Conservation (phyloP, 2,888 invertebrate genomes). For the Cecidostiba fungosa region DNA sequence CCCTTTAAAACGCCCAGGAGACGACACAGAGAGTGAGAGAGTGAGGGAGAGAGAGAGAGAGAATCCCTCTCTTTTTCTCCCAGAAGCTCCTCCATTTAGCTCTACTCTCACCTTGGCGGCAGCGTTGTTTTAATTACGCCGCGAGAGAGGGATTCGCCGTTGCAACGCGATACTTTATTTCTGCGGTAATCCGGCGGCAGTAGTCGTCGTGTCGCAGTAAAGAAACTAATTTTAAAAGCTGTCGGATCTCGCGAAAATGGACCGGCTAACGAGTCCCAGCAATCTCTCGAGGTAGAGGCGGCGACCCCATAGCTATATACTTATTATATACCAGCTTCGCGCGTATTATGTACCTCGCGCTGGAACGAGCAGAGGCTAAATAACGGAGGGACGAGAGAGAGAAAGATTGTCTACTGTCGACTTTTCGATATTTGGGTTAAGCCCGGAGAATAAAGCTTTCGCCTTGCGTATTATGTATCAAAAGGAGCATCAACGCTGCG, state of each 20-base stretch:
- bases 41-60: neutral
- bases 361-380: conserved; percentile 37
- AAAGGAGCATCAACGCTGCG: neutral
- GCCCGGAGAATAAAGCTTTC: neutral
- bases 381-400: conserved; percentile 27
- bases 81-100: conserved; percentile 53
- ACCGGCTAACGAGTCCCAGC: conserved; percentile 64
- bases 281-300: conserved; percentile 35
- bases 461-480: neutral
- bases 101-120: conserved; percentile 45
- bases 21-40: neutral
- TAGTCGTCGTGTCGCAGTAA: conserved; percentile 59
- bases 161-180: conserved; percentile 73
- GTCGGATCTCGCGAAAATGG: conserved; percentile 66
- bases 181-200: conserved; percentile 69
- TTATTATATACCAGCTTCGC: neutral
- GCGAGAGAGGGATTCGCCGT: conserved; percentile 60
- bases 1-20: conserved; percentile 54
- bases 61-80: conserved; percentile 37
- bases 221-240: conserved; percentile 68
- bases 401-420: conserved; percentile 12
- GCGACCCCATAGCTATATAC: neutral
- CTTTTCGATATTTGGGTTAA: conserved; percentile 6
- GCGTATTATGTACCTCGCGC: conserved; percentile 40
- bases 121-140: conserved; percentile 78